Base-by-base conservation (phyloP, 2,113 vertebrate species). In the Periophthalmus modestus region DNA sequence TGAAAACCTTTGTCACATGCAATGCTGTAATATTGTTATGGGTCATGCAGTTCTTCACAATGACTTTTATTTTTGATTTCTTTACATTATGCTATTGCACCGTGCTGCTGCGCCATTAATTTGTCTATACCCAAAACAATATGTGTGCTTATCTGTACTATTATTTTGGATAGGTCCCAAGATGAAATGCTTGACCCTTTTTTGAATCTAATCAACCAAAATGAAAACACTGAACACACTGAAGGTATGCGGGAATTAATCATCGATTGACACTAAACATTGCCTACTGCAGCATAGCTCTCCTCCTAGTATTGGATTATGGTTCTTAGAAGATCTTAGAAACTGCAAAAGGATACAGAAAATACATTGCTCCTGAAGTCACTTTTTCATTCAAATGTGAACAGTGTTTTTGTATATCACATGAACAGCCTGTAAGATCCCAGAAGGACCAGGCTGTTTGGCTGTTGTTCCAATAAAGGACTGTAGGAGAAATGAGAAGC, bases 211-310 rank as follows among this genome's bases (percentile, higher is more conserved):
- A 1, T 59, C 13, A 34, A 3, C 24, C 28, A 62, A 33, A 62
- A 61, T 61, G 23, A 16, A 61, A 61, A 61, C n/a, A n/a, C n/a
- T n/a, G n/a, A n/a, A n/a, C n/a, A n/a, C 57, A 57, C 54, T 57
- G n/a, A 57, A 57, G n/a, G 54, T 21, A 57, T 57, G 54, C 18
- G 7, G 10, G 9, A 21, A 57, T 21, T 9, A 43, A 43, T 48
- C 3, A 16, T 48, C 3, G 47, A 15, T 16, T 48, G 12, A 48
- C 47, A 48, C 21, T 9, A 59, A 59, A 14, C 5, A 3, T 24
- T 28, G 21, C n/a, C 12, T 24, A 59, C 11, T 28, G 21, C 23
- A 7, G 23, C 57, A 59, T 24, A 24, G 12, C 13, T 5, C 57
- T 59, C 7, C 19, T 21, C n/a, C 21, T 55, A 9, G 19, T 16